Evolutionary conservation across 2,797 vertebrate species (phyloP), one percentile per base, ranked within the genome.

Genomic region (Rousettus madagascariensis): DNA sequence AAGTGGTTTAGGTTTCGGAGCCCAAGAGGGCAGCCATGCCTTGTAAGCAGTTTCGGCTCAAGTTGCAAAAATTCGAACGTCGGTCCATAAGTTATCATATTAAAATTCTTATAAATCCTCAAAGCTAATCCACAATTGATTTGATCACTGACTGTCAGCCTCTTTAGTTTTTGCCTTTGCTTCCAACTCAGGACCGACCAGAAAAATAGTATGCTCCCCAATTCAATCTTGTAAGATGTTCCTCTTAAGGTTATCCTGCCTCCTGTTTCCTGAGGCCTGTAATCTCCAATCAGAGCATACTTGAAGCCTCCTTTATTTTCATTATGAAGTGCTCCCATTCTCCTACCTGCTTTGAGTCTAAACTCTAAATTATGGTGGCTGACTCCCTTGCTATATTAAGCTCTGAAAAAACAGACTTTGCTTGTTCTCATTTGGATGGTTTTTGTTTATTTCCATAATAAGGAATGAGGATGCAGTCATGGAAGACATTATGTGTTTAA

Each of bases 391-490:
- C 24, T 63, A 69, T 72, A 17, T 19, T 41, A 90, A 53, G 57
- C 30, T 36, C 71, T 88, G 55, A 72, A 92, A 77, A 84, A 63
- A 30, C 33, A 59, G 19, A n/a, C 11, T 33, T 89, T 43, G 8
- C 36, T 51, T 90, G 3, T 65, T 91, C 57, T 80, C 59, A 51
- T 43, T 84, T 80, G 63, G 26, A 36, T 84, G 38, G 7, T 43
- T 55, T 53, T 87, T 46, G 24, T 95, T 90, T 75, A 80, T 85
- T 87, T 69, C n/a, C 61, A 75, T 15, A 8, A 12, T 72, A 99
- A 99, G 99, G 98, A 99, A 99, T 98, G 99, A 99, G 99, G 98
- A 99, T 86, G 98, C 98, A 95, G 99, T 99, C 91, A 99, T 99
- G 99, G 99, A 99, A 98, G 99, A 99, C 97, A 98, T 99, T 92